Conservation (phyloP, 2,888 invertebrate genomes). For the Mythimna impura region DNA sequence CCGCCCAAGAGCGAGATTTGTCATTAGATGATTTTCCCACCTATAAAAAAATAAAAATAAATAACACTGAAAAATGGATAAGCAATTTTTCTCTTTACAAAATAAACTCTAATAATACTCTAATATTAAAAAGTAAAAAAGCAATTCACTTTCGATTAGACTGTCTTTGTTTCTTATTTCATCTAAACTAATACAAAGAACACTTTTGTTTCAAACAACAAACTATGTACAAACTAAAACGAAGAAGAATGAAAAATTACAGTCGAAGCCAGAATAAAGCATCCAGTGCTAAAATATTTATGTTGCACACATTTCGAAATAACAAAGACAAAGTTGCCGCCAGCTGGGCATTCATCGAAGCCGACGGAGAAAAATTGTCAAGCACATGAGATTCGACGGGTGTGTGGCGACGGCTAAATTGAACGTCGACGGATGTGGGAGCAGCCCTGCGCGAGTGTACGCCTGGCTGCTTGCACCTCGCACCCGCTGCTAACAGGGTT, state of each 20-base stretch:
- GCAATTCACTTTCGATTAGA: not conserved
- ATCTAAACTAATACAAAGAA: slow-evolving; percentile 26
- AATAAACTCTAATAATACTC: not conserved
- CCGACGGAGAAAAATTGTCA: slow-evolving; percentile 67
- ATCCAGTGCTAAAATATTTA: slow-evolving; percentile 49
- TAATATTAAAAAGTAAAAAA: slow-evolving; percentile 2
- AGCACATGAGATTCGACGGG: slow-evolving; percentile 59
- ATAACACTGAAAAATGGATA: not conserved
- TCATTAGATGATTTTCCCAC: too few species aligned
- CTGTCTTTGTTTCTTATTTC: slow-evolving; percentile 24
- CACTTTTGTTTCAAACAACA: slow-evolving; percentile 20
- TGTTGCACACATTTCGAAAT: slow-evolving; percentile 55
- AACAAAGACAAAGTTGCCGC: slow-evolving; percentile 59
- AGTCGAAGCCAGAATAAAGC: slow-evolving; percentile 39
- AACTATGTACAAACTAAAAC: slow-evolving; percentile 31
- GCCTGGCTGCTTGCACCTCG: slow-evolving; percentile 62
- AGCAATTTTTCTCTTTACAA: not conserved
- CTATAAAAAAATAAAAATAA: too few species aligned
- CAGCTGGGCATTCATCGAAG: slow-evolving; percentile 55
- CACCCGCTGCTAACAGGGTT: slow-evolving; percentile 58
- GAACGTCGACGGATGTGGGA: slow-evolving; percentile 68
- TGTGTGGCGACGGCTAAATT: slow-evolving; percentile 70
- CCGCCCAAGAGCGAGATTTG: too few species aligned
- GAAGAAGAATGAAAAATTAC: slow-evolving; percentile 42
- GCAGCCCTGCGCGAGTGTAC: slow-evolving; percentile 53